Percentiles rank a stretch among this genome's conserved stretches.
Conservation (phyloP, 2,113 vertebrate genomes). For the Pelodiscus sinensis region DNA sequence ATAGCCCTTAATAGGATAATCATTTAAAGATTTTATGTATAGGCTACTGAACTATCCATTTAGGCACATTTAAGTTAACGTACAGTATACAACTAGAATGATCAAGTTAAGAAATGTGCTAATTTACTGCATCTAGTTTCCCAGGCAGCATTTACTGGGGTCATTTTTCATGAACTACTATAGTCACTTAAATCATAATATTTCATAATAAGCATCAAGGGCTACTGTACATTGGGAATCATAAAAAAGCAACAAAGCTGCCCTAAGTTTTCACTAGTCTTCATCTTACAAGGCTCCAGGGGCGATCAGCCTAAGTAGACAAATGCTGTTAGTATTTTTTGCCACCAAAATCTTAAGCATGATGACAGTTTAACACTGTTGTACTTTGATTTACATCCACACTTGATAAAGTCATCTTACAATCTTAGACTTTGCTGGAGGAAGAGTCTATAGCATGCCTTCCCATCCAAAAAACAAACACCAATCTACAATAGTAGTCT, state of each 20-base stretch:
- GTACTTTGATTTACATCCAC: background rate
- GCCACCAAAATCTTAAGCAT: background rate
- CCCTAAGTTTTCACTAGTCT: background rate
- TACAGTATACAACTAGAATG: background rate
- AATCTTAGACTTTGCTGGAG: slow-evolving; percentile 31
- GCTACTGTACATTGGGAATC: slow-evolving; percentile 42
- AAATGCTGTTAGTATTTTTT: background rate
- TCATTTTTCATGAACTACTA: slow-evolving; percentile 66
- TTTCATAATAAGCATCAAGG: slow-evolving; percentile 64
- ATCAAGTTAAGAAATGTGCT: slow-evolving; percentile 49
- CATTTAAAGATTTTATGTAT: slow-evolving; percentile 52
- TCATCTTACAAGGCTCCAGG: background rate
- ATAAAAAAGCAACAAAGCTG: slow-evolving; percentile 45
- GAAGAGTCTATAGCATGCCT: background rate
- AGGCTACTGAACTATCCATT: slow-evolving; percentile 63
- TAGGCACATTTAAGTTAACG: slow-evolving; percentile 53
- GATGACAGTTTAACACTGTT: background rate
- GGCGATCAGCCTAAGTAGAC: background rate
- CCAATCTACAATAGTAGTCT: background rate
- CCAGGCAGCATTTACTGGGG: slow-evolving; percentile 55
- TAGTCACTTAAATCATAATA: slow-evolving; percentile 73
- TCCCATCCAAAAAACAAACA: slow-evolving; percentile 36
- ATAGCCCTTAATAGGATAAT: slow-evolving; percentile 60
- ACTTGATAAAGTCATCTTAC: background rate
- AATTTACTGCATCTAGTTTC: slow-evolving; percentile 63